phyloP scores from a whole-genome alignment of 2,888 invertebrate species.

The Ypsolopha sequella region DNA sequence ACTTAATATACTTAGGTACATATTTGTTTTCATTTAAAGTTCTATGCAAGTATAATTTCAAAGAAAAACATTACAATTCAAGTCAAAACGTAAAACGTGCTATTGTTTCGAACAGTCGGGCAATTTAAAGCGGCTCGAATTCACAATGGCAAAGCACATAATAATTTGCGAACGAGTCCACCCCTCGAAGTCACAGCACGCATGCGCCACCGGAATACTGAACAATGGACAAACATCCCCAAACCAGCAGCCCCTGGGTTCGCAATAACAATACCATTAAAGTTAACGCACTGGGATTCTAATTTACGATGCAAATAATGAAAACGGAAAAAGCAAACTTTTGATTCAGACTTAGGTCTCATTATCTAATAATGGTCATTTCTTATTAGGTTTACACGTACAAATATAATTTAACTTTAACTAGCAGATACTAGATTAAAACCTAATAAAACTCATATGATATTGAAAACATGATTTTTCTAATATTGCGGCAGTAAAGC shows the following conservation, averaged over 20 bases:
- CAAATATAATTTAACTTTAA: too few relatives aligned
- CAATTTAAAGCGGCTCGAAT: neutral
- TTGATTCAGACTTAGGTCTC: too few relatives aligned
- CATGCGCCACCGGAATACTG: constrained; percentile 6
- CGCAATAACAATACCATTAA: constrained; percentile 5
- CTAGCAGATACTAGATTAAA: too few relatives aligned
- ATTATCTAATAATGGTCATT: too few relatives aligned
- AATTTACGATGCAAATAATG: too few relatives aligned
- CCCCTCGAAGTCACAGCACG: constrained; percentile 4
- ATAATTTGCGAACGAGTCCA: constrained; percentile 3
- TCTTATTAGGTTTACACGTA: too few relatives aligned
- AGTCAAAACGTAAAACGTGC: neutral
- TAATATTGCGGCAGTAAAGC: neutral
- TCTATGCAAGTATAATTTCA: neutral
- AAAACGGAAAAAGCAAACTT: too few relatives aligned
- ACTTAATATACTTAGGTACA: too few relatives aligned
- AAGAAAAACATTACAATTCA: neutral
- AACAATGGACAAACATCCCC: constrained; percentile 6
- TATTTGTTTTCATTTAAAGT: too few relatives aligned
- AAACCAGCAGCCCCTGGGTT: neutral
- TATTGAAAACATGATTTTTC: too few relatives aligned
- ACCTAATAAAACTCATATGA: too few relatives aligned
- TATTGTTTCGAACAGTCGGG: neutral
- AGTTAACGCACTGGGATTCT: neutral
- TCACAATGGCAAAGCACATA: neutral